Base-by-base conservation (phyloP, 2,113 vertebrate species). In the Speoplatyrhinus poulsoni region DNA sequence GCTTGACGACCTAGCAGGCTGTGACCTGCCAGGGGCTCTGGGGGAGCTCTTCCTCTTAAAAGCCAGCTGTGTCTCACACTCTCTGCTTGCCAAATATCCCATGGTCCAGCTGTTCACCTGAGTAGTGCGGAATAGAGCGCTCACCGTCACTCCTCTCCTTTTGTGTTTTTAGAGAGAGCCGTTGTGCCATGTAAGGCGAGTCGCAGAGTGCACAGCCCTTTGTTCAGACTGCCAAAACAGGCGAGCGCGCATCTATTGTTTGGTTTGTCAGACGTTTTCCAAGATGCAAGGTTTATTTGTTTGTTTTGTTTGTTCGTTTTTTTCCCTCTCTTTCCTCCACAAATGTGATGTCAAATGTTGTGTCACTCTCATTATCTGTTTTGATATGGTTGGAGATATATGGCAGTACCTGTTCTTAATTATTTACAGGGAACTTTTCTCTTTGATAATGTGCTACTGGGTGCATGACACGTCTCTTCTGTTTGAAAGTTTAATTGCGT, bases 71-170 rank as follows among this genome's bases (percentile, higher is more conserved):
- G 90, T 88, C 84, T 88, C 80, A 75, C 81, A 82, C 85, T 88
- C 85, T 83, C 72, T 81, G 77, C 79, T 81, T 83, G 87, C 88
- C 89, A 90, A 91, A 89, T 88, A 90, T 88, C 85, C 83, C 86
- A 85, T 88, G 79, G 91, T 92, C 91, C 92, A 92, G 90, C 91
- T 93, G 91, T 92, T 92, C 85, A 91, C 90, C 91, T 92, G 88
- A 90, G 89, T 83, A 79, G 75, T 76, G 67, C 55, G 48, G 79
- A 87, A 77, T 82, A 74, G 71, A 80, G 63, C 73, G 76, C 72
- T 84, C 82, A 77, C 70, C 76, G 76, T 50, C 19, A 65, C 49
- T 68, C 16, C 15, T 69, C 60, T 54, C 52, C 75, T 79, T 54
- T 84, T 57, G 65, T 84, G 65, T 81, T 79, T 83, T 69, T 81